Conservation (phyloP, 2,797 vertebrate species). For the Phrynocephalus guinanensis region DNA sequence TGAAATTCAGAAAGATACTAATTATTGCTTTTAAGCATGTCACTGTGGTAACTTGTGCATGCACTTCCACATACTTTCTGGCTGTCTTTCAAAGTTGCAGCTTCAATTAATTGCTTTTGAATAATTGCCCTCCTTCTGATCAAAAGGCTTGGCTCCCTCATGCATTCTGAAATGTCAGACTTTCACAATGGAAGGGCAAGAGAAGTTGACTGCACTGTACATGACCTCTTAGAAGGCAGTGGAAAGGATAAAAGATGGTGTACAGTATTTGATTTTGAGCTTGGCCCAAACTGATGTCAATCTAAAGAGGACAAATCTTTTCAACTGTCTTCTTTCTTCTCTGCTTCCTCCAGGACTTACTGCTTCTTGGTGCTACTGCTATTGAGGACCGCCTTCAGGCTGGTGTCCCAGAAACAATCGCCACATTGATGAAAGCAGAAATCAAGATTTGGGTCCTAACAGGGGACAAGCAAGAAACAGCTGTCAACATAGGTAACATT, state of each 20-base stretch:
- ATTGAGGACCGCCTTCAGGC: conserved; percentile 96
- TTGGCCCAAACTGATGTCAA: conserved; percentile 27
- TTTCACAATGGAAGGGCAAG: neutral
- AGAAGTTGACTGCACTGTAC: neutral
- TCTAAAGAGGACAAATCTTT: neutral
- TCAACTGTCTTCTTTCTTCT: neutral
- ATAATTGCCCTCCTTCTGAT: conserved; percentile 50
- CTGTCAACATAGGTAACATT: conserved; percentile 93
- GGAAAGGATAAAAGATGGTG: neutral
- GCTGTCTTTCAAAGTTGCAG: conserved; percentile 23
- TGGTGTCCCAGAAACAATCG: conserved; percentile 95
- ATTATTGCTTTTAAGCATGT: conserved; percentile 27
- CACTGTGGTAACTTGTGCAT: conserved; percentile 48
- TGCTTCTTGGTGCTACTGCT: conserved; percentile 94
- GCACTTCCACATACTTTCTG: neutral
- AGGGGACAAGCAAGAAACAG: conserved; percentile 97
- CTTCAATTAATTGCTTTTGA: conserved; percentile 56
- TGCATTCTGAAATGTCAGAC: conserved; percentile 35
- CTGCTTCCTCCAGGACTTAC: conserved; percentile 83
- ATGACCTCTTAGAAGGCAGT: conserved; percentile 33
- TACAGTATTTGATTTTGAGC: conserved; percentile 8
- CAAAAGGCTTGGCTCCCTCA: conserved; percentile 23
- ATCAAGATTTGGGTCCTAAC: conserved; percentile 99
- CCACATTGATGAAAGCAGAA: conserved; percentile 91
- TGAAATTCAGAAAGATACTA: conserved; percentile 39